These are phyloP conservation scores for Neoseiulus cucumeris DNA, from an alignment of 1,140 invertebrate species.

Conservation along the genomic window DNA sequence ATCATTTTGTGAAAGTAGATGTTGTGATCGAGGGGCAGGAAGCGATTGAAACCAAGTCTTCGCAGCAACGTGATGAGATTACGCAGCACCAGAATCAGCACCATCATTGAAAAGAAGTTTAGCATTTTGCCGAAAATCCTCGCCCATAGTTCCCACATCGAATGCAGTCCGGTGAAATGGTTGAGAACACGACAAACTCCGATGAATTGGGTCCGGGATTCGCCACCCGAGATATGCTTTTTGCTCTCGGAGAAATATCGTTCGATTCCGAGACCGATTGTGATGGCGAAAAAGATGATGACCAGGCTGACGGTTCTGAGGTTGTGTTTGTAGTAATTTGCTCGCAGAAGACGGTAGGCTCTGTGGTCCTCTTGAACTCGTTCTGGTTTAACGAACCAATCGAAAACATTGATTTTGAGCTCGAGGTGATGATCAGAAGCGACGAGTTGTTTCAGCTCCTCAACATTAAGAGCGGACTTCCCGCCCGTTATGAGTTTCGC, in stretches of 20 bases:
- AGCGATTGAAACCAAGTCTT: constrained; percentile 44
- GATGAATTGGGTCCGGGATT: background rate
- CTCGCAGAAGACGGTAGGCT: background rate
- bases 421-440: background rate
- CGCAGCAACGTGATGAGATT: constrained; percentile 66
- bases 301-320: background rate
- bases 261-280: background rate
- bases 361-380: background rate
- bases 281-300: constrained; percentile 10
- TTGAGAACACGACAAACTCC: constrained; percentile 8
- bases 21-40: constrained; percentile 72
- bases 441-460: background rate
- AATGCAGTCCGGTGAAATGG: background rate
- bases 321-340: background rate
- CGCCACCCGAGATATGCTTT: background rate
- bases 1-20: constrained; percentile 82
- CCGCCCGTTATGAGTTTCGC: background rate
- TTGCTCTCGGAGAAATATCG: background rate
- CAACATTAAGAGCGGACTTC: background rate
- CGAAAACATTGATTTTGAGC: background rate
- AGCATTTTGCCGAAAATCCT: constrained; percentile 55
- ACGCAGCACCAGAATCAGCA: constrained; percentile 66
- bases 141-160: background rate
- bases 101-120: constrained; percentile 75
- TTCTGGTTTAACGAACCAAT: background rate